These are phyloP conservation scores for Andricus curvator DNA, from an alignment of 2,888 invertebrate species.

Conservation along the genomic window DNA sequence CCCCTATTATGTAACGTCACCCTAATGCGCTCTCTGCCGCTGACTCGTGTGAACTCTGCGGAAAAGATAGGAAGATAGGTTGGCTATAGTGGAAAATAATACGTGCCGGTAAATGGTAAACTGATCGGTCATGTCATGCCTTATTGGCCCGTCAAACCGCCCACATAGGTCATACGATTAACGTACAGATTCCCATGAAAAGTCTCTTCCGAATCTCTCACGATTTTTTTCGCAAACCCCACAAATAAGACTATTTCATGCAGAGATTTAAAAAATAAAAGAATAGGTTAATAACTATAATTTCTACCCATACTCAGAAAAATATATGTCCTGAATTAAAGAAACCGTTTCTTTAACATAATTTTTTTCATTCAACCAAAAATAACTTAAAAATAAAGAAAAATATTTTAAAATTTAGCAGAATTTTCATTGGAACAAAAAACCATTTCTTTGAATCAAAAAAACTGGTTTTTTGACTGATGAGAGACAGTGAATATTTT, in stretches of 20 bases:
- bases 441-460: no score
- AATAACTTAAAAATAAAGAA: no score
- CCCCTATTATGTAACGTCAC: conserved; percentile 72
- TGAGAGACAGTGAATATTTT: no score
- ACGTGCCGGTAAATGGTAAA: conserved; percentile 63
- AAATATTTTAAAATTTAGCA: no score
- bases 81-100: conserved; percentile 61
- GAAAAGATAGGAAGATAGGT: conserved; percentile 66
- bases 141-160: conserved; percentile 74
- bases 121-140: conserved; percentile 74
- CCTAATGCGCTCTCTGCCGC: conserved; percentile 54
- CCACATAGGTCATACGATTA: conserved; percentile 69
- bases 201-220: conserved; percentile 58
- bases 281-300: not conserved
- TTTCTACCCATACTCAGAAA: not conserved
- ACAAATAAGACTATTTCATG: not conserved
- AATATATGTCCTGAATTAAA: no score
- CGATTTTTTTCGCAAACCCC: conserved; percentile 48
- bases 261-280: not conserved
- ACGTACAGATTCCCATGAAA: conserved; percentile 64
- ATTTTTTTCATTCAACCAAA: no score
- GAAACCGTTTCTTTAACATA: no score
- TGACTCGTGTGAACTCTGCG: conserved; percentile 73
- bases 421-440: no score
- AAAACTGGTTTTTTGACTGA: no score